Conservation (phyloP, 2,797 vertebrate genomes). For the Euthynnus affinis region DNA sequence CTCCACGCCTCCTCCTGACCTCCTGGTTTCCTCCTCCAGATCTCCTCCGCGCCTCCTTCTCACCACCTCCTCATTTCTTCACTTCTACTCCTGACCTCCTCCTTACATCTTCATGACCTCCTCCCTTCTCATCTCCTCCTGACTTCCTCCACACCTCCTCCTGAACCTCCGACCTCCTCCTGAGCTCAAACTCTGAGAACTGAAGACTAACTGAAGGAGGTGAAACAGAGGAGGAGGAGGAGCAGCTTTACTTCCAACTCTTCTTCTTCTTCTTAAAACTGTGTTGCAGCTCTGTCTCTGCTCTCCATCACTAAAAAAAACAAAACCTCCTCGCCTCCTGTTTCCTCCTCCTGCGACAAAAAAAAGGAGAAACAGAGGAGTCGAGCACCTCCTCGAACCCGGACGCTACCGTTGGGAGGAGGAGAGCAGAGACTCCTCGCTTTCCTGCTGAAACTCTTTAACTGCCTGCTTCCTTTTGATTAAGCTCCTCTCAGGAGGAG, state of each 20-base stretch:
- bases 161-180: not conserved
- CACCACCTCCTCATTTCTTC: not conserved
- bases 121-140: not conserved
- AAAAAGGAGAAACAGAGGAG: not conserved
- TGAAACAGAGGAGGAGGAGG: not conserved
- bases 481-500: not conserved
- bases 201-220: not conserved
- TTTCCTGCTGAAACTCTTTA: conserved; percentile 1
- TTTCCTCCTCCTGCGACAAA: conserved; percentile 9
- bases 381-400: not conserved
- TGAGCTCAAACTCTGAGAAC: not conserved
- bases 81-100: not conserved
- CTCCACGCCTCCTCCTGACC: not conserved
- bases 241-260: conserved; percentile 1
- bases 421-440: conserved; percentile 12
- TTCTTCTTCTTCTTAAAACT: not conserved
- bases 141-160: no score
- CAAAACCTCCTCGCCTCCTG: conserved; percentile 7
- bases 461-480: not conserved
- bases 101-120: not conserved
- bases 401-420: not conserved
- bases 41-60: not conserved
- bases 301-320: conserved; percentile 14
- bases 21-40: not conserved
- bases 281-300: not conserved